Percentiles rank a stretch among this genome's conserved stretches.
Conservation (phyloP, 1,140 invertebrate genomes). For the Monochamus saltuarius region DNA sequence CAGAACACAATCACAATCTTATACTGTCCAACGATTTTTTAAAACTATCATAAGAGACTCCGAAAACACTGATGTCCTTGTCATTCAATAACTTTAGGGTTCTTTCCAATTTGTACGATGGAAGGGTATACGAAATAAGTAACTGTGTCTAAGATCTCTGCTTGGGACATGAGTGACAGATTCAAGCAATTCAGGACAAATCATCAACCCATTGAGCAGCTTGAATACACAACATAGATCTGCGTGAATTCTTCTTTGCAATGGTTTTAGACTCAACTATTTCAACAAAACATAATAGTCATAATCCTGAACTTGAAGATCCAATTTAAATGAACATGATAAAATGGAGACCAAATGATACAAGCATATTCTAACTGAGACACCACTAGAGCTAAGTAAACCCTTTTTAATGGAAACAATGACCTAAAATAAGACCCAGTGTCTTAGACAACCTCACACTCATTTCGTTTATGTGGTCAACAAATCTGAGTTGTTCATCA, state of each 20-base stretch:
- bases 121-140: too few species aligned
- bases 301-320: background rate
- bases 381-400: slow-evolving; percentile 2
- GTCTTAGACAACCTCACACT: background rate
- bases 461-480: background rate
- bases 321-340: background rate
- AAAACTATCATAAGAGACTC: slow-evolving; percentile 5
- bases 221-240: slow-evolving; percentile 4
- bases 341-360: slow-evolving; percentile 4
- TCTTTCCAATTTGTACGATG: slow-evolving; percentile 4
- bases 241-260: slow-evolving; percentile 1
- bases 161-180: slow-evolving; percentile 4
- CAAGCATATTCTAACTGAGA: slow-evolving; percentile 1
- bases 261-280: background rate
- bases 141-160: slow-evolving; percentile 4
- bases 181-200: slow-evolving; percentile 7
- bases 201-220: slow-evolving; percentile 1
- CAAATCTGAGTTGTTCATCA: too few species aligned
- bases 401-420: background rate
- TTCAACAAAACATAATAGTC: background rate
- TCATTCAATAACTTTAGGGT: slow-evolving; percentile 2
- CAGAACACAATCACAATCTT: too few species aligned
- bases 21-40: too few species aligned
- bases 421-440: background rate
- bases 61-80: too few species aligned